Conservation (phyloP, 1,140 invertebrate genomes). For the Sweltsa coloradensis region DNA sequence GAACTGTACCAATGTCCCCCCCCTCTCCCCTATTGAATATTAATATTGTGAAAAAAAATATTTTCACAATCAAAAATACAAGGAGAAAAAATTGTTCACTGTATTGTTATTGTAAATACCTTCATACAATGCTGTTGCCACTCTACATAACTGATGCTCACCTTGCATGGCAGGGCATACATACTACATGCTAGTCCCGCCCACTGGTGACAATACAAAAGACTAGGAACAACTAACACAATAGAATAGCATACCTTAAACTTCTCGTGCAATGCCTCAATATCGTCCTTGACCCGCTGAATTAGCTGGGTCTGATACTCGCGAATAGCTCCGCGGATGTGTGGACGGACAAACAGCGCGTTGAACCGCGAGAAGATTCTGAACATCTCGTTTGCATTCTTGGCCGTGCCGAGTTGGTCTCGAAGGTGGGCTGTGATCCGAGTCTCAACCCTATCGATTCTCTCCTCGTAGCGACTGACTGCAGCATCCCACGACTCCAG, state of each 20-base stretch:
- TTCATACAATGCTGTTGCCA: no score
- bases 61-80: no score
- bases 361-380: conserved; percentile 97
- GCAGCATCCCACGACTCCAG: conserved; percentile 96
- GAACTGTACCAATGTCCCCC: no score
- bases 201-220: no score
- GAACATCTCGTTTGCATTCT: conserved; percentile 99
- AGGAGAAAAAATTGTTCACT: no score
- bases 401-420: conserved; percentile 94
- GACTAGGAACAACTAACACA: no score
- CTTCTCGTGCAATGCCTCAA: conserved; percentile 94
- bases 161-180: no score
- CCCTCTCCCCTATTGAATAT: no score
- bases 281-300: conserved; percentile 97
- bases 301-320: conserved; percentile 99
- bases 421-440: conserved; percentile 91
- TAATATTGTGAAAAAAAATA: no score
- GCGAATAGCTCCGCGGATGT: conserved; percentile 94
- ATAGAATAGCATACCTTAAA: conserved; percentile 65
- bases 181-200: no score
- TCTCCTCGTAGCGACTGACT: conserved; percentile 87
- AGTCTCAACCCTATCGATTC: conserved; percentile 94
- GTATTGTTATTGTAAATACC: no score
- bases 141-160: no score
- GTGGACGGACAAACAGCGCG: conserved; percentile 93